Conservation (phyloP, 2,888 invertebrate species). For the Xylocampa areola region DNA sequence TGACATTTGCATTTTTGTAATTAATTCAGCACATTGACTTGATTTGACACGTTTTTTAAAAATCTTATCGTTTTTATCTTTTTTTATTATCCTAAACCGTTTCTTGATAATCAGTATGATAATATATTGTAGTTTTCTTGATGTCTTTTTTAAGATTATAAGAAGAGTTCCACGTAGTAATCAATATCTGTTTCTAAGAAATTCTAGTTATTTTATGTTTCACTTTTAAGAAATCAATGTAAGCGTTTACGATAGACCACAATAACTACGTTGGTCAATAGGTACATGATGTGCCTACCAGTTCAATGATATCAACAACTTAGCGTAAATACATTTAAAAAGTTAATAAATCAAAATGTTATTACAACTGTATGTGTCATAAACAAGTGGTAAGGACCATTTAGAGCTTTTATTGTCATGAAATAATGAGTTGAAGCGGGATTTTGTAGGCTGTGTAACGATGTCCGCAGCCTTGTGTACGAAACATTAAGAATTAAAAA, state of each 20-base stretch:
- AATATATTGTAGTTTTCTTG: no score
- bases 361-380: conserved; percentile 19
- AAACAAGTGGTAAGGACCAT: conserved; percentile 15
- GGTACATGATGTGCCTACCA: neutral
- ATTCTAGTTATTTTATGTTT: no score
- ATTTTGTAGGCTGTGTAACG: conserved; percentile 22
- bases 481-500: neutral
- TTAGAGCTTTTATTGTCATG: conserved; percentile 21
- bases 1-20: conserved; percentile 2
- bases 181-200: no score
- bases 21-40: conserved; percentile 14
- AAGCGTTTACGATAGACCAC: no score
- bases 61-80: no score
- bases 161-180: no score
- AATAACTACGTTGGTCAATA: neutral
- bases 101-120: no score
- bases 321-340: conserved; percentile 10
- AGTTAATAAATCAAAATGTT: conserved; percentile 28
- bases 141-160: no score
- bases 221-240: no score
- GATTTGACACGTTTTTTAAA: neutral
- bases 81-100: no score
- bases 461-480: conserved; percentile 3
- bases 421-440: conserved; percentile 19
- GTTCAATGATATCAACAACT: neutral